Evolutionary conservation across 2,888 invertebrate species (phyloP), one percentile per base, ranked within the genome.

Genomic region (Chymomyza amoena): DNA sequence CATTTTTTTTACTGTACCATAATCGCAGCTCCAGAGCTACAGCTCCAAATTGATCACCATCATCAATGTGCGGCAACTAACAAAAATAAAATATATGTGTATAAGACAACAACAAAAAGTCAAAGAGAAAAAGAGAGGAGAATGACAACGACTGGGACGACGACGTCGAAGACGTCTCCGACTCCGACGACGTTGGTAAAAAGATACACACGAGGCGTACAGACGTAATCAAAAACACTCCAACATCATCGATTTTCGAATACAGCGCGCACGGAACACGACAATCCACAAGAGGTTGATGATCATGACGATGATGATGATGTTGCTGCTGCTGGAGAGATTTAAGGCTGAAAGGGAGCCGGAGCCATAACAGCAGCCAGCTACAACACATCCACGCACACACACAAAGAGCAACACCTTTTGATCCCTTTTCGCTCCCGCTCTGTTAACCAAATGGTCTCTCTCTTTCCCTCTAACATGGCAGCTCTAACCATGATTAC

Each of bases 1-100:
- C 88, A 85, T 86, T 84, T 83, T 84, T 86, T 84, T 83, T 84
- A 84, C 83, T 84, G 83, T 84, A 84, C 83, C 83, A 88, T 81
- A 84, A 88, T 86, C 88, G 83, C 83, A 88, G 84, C 82, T 18
- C 61, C 39, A 25, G 32, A 32, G 18, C 61, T 50, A 57, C 18
- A 61, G 45, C 61, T 87, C 84, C 87, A 88, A 88, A 84, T 87
- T 88, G 84, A 88, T 84, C 84, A 82, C 88, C 88, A 84, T 88
- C 84, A 86, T 85, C 88, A 82, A 81, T 76, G 76, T 76, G 81
- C 80, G 80, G 76, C 32, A 20, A 76, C 84, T 73, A 78, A 74
- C 72, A 75, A 80, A 79, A 70, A 71, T 63, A 75, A 70, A 51
- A 61, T 51, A 73, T 61, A n/a, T n/a, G n/a, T n/a, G n/a, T n/a